Conservation (phyloP, 2,797 vertebrate genomes). For the Hypotaenidia philippensis region DNA sequence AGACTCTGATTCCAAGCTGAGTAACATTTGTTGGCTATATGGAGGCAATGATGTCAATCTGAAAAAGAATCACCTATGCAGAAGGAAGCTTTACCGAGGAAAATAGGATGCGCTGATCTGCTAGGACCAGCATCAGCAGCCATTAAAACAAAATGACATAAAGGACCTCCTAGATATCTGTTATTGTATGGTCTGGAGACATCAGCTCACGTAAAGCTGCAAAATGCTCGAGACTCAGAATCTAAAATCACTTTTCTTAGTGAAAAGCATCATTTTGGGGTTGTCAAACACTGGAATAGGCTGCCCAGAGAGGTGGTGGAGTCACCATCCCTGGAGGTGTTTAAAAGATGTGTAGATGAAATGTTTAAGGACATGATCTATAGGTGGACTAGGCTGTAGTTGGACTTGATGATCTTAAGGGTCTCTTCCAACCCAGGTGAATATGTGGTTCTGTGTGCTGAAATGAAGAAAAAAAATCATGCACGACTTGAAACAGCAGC, state of each 20-base stretch:
- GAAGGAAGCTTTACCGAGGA: neutral
- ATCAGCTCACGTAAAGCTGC: neutral
- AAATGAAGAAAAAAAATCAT: neutral
- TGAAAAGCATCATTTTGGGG: neutral
- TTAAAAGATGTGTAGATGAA: too few relatives aligned
- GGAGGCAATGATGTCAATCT: neutral
- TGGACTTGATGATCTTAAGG: too few relatives aligned
- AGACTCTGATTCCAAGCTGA: neutral
- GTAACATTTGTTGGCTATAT: neutral
- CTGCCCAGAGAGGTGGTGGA: too few relatives aligned
- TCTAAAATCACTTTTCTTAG: conserved; percentile 40
- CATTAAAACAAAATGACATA: neutral
- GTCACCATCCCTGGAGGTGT: too few relatives aligned
- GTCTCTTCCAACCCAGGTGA: too few relatives aligned
- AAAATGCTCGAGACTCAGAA: neutral
- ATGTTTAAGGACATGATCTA: too few relatives aligned
- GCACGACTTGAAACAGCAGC: neutral
- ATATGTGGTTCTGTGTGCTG: neutral
- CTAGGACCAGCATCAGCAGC: neutral
- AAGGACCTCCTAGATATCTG: conserved; percentile 6
- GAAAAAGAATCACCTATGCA: neutral
- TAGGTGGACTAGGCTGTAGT: too few relatives aligned
- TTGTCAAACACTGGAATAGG: too few relatives aligned
- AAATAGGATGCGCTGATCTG: neutral
- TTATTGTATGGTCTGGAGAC: neutral